Evolutionary conservation across 2,113 vertebrate genomes (phyloP), one percentile per base, ranked within the genome.

Genomic region (Amblyopsis rosae): DNA sequence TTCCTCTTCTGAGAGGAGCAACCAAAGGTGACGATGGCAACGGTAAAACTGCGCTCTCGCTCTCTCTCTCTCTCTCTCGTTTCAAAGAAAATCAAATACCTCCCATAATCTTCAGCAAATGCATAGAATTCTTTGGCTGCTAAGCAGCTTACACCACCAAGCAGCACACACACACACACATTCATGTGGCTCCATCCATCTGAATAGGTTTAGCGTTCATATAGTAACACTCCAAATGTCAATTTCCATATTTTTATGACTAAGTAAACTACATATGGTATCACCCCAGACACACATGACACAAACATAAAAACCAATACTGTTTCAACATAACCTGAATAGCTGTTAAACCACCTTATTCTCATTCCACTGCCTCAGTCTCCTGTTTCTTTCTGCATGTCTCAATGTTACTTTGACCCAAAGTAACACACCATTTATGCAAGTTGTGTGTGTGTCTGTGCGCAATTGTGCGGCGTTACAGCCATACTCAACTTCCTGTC

Each of bases 81-180:
- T 70, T 26, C 54, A 12, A 47, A 85, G 72, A 90, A 89, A 84
- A 84, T 86, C 75, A 68, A 90, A 87, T 87, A 79, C 72, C 70
- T 76, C 64, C 45, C 45, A 47, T 90, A 89, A 91, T 91, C 90
- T 89, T 19, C 55, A 56, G 65, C 75, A 57, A 59, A 41, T 41
- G 61, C 68, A 78, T 83, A 73, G 72, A 89, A 92, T 88, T 92
- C 86, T 81, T 89, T 84, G 59, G 13, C 75, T 53, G 50, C 68
- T 92, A 93, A 92, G 91, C 90, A 70, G 84, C 92, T 93, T 92
- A 93, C 48, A 59, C 35, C 35, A 41, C 4, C 5, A 51, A 51
- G 26, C 26, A 26, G 19, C 26, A 26, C 26, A 3, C 26, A 26
- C 26, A 3, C 26, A 26, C 26, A 3, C 26, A 1, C 45, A 55